Evolutionary conservation across 2,797 vertebrate species (phyloP).

Genomic region (Periophthalmus magnuspinnatus): DNA sequence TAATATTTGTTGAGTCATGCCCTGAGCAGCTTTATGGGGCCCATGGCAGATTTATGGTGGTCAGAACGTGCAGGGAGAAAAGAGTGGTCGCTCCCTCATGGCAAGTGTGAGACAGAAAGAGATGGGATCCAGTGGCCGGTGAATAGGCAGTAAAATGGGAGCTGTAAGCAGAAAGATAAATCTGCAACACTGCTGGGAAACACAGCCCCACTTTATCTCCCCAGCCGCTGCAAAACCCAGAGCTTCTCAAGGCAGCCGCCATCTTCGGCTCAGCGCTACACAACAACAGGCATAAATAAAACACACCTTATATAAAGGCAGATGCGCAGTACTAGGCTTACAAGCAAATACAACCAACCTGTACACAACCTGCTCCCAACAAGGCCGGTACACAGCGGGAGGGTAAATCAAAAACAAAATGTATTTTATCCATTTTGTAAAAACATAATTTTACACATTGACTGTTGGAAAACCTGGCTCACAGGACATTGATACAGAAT

Average conservation of each 20-base stretch:
- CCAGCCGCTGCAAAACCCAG: conserved; percentile 39
- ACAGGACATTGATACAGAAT: no score
- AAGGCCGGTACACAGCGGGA: not conserved
- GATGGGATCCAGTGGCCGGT: conserved; percentile 42
- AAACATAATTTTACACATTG: not conserved
- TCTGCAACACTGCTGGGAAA: conserved; percentile 68
- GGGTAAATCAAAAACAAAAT: not conserved
- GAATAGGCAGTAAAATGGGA: conserved; percentile 67
- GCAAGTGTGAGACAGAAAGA: conserved; percentile 43
- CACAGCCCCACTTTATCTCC: conserved; percentile 65
- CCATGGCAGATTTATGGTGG: conserved; percentile 66
- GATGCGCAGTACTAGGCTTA: conserved; percentile 15
- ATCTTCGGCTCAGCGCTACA: conserved; percentile 6
- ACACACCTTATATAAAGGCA: conserved; percentile 53
- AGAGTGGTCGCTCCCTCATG: conserved; percentile 43
- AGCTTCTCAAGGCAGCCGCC: conserved; percentile 26
- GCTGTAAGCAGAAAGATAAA: conserved; percentile 74
- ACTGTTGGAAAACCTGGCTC: no score
- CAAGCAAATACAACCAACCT: conserved; percentile 11
- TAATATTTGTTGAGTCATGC: conserved; percentile 76
- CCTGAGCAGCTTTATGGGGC: conserved; percentile 70
- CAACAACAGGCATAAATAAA: conserved; percentile 48
- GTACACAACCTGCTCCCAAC: not conserved
- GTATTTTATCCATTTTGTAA: not conserved
- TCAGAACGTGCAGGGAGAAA: conserved; percentile 44